Conservation (phyloP, 2,797 vertebrate species). For the Salarias fasciatus region DNA sequence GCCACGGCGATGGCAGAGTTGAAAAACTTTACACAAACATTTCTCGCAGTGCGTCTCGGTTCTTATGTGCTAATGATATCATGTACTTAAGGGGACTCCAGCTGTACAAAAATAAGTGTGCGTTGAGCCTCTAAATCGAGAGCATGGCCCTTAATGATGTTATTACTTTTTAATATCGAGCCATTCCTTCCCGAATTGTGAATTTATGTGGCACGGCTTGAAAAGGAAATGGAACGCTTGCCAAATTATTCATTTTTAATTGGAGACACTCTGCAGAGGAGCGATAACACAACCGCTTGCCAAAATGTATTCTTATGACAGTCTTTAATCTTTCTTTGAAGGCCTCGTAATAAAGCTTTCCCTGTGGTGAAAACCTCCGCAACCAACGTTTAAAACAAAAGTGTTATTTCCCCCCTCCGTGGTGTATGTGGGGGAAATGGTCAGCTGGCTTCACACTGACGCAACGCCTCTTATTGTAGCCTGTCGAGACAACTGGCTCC, state of each 20-base stretch:
- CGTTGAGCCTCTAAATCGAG: conserved; percentile 12
- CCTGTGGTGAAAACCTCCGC: conserved; percentile 16
- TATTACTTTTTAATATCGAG: conserved; percentile 33
- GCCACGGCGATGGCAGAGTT: conserved; percentile 22
- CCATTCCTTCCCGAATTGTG: conserved; percentile 18
- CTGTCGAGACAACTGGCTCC: not conserved
- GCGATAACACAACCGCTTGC: conserved; percentile 44
- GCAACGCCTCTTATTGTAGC: not conserved
- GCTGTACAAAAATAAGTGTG: conserved; percentile 14
- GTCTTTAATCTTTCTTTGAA: conserved; percentile 47
- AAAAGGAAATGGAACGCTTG: conserved; percentile 31
- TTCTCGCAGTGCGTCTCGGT: conserved; percentile 1
- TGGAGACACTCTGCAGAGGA: conserved; percentile 44
- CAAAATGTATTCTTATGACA: conserved; percentile 39
- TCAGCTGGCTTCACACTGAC: not conserved
- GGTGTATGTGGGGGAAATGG: conserved; percentile 9
- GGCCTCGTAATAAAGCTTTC: conserved; percentile 16
- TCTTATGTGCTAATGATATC: conserved; percentile 5
- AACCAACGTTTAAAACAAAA: conserved; percentile 10
- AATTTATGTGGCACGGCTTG: conserved; percentile 21
- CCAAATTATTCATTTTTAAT: conserved; percentile 51
- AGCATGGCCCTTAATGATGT: conserved; percentile 28
- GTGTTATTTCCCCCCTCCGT: conserved; percentile 2
- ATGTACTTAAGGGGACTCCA: conserved; percentile 7
- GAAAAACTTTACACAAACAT: conserved; percentile 11